Conservation (phyloP, 2,113 vertebrate genomes). For the Boulengeromyrus knoepffleri region DNA sequence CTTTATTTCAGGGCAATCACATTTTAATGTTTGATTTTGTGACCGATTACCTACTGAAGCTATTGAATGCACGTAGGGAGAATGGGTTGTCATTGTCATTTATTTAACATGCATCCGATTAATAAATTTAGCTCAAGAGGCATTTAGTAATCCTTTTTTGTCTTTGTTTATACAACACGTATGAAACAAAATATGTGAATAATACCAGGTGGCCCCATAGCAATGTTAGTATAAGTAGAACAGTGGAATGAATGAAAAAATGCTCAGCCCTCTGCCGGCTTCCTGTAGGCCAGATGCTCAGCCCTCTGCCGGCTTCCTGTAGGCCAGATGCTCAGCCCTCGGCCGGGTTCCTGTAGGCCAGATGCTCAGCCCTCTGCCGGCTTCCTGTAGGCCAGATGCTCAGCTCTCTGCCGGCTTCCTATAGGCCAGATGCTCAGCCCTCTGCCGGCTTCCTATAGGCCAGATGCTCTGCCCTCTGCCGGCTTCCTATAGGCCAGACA, state of each 20-base stretch:
- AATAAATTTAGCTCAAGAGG: background rate
- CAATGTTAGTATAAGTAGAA: background rate
- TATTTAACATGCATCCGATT: background rate
- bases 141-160: background rate
- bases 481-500: background rate
- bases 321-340: too few relatives aligned
- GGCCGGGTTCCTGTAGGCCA: background rate
- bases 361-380: background rate
- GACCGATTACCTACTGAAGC: background rate
- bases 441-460: background rate
- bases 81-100: background rate
- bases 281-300: background rate
- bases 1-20: background rate
- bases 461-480: background rate
- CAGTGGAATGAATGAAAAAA: background rate
- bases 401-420: background rate
- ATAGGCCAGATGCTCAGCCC: too few relatives aligned
- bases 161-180: background rate
- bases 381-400: background rate
- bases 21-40: constrained; percentile 4
- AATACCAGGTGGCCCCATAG: background rate
- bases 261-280: background rate
- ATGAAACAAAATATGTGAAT: background rate
- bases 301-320: background rate
- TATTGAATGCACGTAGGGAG: background rate